These are phyloP conservation scores for Cheilinus undulatus DNA, from an alignment of 2,113 vertebrate species.

Conservation along the genomic window DNA sequence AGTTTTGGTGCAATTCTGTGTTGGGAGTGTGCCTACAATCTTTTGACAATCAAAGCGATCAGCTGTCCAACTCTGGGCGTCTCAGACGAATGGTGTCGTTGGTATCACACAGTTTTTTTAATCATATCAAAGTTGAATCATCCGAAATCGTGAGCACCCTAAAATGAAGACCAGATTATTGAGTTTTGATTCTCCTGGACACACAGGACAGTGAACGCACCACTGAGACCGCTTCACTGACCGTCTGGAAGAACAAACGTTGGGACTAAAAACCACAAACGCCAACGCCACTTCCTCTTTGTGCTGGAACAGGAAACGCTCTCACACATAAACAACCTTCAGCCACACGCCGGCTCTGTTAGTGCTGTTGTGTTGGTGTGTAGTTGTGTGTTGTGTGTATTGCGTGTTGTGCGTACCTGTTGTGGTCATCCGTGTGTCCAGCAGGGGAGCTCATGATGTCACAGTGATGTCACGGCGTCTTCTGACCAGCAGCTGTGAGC, in stretches of 20 bases:
- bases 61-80: too few relatives aligned
- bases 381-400: too few relatives aligned
- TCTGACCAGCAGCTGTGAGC: conserved; percentile 54
- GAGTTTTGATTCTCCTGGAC: too few relatives aligned
- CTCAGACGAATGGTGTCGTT: too few relatives aligned
- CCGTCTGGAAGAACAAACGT: neutral
- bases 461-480: conserved; percentile 59
- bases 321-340: conserved; percentile 5
- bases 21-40: too few relatives aligned
- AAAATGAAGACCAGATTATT: too few relatives aligned
- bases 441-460: conserved; percentile 69
- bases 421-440: conserved; percentile 22
- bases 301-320: conserved; percentile 37
- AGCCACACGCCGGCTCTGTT: neutral
- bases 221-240: conserved; percentile 24
- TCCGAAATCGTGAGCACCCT: too few relatives aligned
- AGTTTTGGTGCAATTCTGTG: too few relatives aligned
- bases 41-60: too few relatives aligned
- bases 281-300: conserved; percentile 39
- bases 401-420: conserved; percentile 40
- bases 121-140: too few relatives aligned
- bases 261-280: neutral
- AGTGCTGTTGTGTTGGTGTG: neutral
- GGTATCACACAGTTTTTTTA: too few relatives aligned
- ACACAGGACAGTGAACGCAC: conserved; percentile 15